Evolutionary conservation across 2,888 invertebrate genomes (phyloP).

Genomic region (Drosophila longiperda): DNA sequence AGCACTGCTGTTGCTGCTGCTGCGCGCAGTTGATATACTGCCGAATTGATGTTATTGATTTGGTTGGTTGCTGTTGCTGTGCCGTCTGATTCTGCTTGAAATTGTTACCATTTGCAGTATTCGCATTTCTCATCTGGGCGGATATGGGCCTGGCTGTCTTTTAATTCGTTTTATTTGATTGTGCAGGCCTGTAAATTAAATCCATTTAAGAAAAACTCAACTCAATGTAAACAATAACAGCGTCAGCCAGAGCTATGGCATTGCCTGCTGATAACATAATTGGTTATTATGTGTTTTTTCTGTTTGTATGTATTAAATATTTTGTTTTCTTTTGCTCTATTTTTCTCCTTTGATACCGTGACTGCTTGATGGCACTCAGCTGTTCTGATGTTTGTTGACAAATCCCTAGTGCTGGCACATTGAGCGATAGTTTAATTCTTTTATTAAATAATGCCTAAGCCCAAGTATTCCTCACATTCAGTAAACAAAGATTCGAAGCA

Average conservation of each 20-base stretch:
- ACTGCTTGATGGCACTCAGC: conserved; percentile 36
- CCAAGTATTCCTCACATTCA: conserved; percentile 3
- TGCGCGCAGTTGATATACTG: conserved; percentile 45
- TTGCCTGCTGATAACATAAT: conserved; percentile 64
- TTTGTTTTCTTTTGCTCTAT: conserved; percentile 23
- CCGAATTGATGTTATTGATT: conserved; percentile 46
- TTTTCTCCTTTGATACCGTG: conserved; percentile 9
- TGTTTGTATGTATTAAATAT: conserved; percentile 9
- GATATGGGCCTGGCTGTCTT: conserved; percentile 7
- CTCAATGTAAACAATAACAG: conserved; percentile 49
- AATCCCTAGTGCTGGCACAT: conserved; percentile 38
- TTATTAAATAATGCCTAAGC: background rate
- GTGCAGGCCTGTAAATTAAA: conserved; percentile 38
- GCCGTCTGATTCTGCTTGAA: conserved; percentile 48
- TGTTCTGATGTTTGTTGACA: conserved; percentile 54
- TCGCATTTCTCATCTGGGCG: conserved; percentile 76
- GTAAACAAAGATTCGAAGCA: background rate
- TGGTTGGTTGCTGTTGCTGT: conserved; percentile 43
- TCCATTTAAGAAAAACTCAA: conserved; percentile 30
- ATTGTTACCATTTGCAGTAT: conserved; percentile 66
- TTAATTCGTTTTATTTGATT: conserved; percentile 8
- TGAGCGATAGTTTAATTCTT: conserved; percentile 33
- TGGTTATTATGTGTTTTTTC: conserved; percentile 11
- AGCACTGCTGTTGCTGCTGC: conserved; percentile 34
- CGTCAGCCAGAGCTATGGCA: conserved; percentile 32